Evolutionary conservation across 2,888 invertebrate species (phyloP), one percentile per base, ranked within the genome.

Genomic region (Augochlorella aurata): DNA sequence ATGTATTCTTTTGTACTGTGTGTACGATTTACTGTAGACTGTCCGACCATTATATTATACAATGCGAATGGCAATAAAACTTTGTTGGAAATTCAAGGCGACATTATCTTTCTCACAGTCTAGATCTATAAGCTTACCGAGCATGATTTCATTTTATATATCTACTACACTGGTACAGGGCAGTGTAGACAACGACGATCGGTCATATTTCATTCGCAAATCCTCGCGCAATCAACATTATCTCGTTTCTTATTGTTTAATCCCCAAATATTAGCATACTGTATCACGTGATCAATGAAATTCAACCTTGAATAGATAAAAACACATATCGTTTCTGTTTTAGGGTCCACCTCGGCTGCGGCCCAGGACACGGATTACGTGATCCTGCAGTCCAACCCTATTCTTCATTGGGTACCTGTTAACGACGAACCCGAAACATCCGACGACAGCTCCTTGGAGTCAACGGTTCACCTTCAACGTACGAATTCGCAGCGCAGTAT

Each of bases 341-440:
- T 84, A 88, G 88, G 88, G 69, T 47, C 78, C 10, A 77, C 65
- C 12, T 47, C 85, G 45, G 50, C 82, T 38, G 92, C 94, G 29
- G 88, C 90, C 70, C 94, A 93, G 69, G 95, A 95, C 86, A 95
- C 95, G 45, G 95, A 95, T 87, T 95, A 94, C 88, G 94, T 95
- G 78, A 91, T 95, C 68, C 93, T 95, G 75, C 95, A 95, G 90
- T 93, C 95, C 2, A 95, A 94, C 68, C 95, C 95, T 18, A 91
- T 94, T 65, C 89, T 91, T n/a, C 94, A 94, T 81, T 95, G 95
- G 95, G 94, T 94, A 68, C 95, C 95, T 16, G 91, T 94, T 12
- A 93, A 92, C 70, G 94, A 94, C 49, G 93, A 94, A 50, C 90
- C 92, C 0, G 94, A 92, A 45, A 91, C 92, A 45, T 90, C 93